phyloP scores from a whole-genome alignment of 2,888 invertebrate genomes.

The Drosophila algonquin region DNA sequence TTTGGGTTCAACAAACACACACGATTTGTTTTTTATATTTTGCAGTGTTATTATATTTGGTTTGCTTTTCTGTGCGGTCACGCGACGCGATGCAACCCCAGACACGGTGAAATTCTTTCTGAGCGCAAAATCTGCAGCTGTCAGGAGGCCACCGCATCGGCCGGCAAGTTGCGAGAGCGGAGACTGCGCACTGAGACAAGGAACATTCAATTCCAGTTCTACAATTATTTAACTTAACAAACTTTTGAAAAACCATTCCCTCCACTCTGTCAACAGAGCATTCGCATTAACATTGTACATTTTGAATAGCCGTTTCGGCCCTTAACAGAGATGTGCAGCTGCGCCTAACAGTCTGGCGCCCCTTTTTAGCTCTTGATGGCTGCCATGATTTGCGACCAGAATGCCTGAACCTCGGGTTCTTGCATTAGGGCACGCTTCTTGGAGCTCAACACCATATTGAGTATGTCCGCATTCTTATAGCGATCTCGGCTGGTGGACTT shows the following conservation, averaged over 20 bases:
- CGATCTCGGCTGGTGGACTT: constrained; percentile 69
- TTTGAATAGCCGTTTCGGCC: not conserved
- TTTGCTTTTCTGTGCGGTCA: constrained; percentile 22
- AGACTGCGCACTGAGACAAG: constrained; percentile 2
- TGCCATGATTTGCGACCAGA: constrained; percentile 76
- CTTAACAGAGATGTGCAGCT: not conserved
- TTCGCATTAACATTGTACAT: not conserved
- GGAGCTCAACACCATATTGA: constrained; percentile 77
- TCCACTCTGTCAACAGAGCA: not conserved
- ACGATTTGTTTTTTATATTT: constrained; percentile 7
- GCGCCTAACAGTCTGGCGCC: not conserved
- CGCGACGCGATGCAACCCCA: constrained; percentile 71
- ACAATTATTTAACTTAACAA: constrained; percentile 1
- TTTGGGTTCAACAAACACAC: not conserved
- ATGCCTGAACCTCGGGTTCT: constrained; percentile 79
- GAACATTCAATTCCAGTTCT: not conserved
- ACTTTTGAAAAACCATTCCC: not conserved
- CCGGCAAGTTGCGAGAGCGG: constrained; percentile 48
- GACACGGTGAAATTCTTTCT: constrained; percentile 64
- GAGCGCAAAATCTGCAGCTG: constrained; percentile 55
- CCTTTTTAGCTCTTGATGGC: constrained; percentile 67
- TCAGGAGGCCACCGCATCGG: constrained; percentile 43
- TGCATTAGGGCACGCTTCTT: constrained; percentile 81
- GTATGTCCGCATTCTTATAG: constrained; percentile 80
- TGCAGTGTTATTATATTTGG: constrained; percentile 11